These are phyloP conservation scores for Arenaria interpres DNA, from an alignment of 2,113 vertebrate genomes.

Conservation along the genomic window DNA sequence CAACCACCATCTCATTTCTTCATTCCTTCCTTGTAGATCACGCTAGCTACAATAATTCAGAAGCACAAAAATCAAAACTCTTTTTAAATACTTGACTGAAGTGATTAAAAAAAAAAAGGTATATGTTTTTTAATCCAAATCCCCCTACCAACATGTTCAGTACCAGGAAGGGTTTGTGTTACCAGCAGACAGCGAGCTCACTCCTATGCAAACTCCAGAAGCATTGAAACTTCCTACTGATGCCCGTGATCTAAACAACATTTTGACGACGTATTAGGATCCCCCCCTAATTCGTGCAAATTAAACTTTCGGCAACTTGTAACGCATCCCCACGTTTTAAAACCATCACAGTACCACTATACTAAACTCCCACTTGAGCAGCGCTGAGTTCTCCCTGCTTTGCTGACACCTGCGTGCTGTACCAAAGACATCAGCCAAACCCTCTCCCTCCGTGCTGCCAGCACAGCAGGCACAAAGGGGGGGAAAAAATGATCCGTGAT, in stretches of 20 bases:
- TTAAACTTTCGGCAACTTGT: background rate
- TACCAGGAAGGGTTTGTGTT: background rate
- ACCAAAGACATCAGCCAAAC: background rate
- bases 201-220: background rate
- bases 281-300: background rate
- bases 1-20: background rate
- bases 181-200: background rate
- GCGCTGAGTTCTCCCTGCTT: too few species aligned
- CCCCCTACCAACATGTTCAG: background rate
- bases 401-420: too few species aligned
- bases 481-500: fast-evolving
- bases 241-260: background rate
- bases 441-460: background rate
- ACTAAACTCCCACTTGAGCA: background rate
- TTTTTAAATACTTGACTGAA: background rate
- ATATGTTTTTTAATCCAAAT: background rate
- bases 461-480: background rate
- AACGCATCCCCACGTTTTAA: background rate
- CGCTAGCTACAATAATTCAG: background rate
- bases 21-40: background rate
- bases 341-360: background rate
- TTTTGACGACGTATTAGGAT: background rate
- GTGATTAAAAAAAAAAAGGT: background rate
- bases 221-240: background rate
- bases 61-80: background rate